Evolutionary conservation across 2,113 vertebrate genomes (phyloP), one percentile per base, ranked within the genome.

Genomic region (Corvus hawaiiensis): DNA sequence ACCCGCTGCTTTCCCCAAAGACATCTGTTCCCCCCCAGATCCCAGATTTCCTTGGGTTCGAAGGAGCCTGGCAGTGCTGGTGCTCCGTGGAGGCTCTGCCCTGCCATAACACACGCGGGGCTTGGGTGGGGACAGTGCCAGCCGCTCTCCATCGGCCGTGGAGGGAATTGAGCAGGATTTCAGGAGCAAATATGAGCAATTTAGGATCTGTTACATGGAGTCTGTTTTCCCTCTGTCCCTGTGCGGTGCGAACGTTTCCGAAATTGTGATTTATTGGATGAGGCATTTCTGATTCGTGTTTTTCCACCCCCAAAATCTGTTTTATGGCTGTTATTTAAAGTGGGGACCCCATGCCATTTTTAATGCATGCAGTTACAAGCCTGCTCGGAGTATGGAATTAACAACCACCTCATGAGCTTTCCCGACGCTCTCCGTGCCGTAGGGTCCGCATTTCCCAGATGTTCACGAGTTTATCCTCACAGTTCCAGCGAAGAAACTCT

Each of bases 1-100:
- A 78, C 56, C 76, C 66, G 8, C n/a, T 94, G 91, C 95, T 93
- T 91, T 93, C 1, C 23, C 81, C 83, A 21, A 28, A 64, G 91
- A 32, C 78, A 76, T 92, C 89, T 93, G 77, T 35, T 35, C 95
- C 49, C 69, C 91, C 35, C 8, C 22, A 2, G 19, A 64, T 55
- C 85, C 73, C 88, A 89, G 96, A 87, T 84, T 94, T 91, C 92
- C 87, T 95, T 39, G 80, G 62, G 77, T 28, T 94, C 92, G 96
- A 95, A 89, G 76, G 68, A 86, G 55, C 46, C 76, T 35, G 90
- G 85, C 46, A 92, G 58, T 26, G 58, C 51, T 43, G 83, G 54
- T 62, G 84, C 84, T 78, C 69, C 56, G 13, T 51, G 56, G 91
- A 78, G 77, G 48, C 68, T 93, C 77, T 94, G 72, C 64, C 79